These are phyloP conservation scores for Sarcoramphus papa DNA, from an alignment of 2,797 vertebrate species.

Conservation along the genomic window DNA sequence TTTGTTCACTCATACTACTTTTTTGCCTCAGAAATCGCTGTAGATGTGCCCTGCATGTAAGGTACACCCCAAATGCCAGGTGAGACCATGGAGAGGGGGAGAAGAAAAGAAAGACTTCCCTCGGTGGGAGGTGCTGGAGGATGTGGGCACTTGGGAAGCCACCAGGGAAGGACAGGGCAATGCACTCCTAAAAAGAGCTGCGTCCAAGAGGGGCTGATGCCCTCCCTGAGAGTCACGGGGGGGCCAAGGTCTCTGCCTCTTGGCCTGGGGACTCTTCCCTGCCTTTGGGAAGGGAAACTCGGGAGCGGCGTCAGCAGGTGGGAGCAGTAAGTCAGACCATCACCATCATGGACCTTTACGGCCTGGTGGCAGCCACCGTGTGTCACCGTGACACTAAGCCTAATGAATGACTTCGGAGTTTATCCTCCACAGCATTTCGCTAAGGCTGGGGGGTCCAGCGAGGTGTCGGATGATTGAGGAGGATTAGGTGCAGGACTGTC, in stretches of 20 bases:
- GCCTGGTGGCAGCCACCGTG: background rate
- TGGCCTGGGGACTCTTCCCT: background rate
- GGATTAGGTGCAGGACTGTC: background rate
- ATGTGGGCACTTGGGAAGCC: background rate
- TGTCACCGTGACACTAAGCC: background rate
- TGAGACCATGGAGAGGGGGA: background rate
- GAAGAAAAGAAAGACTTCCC: background rate
- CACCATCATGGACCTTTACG: background rate
- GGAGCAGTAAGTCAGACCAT: background rate
- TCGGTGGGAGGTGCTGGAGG: background rate
- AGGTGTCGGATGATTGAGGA: background rate
- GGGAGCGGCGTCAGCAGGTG: rapidly evolving
- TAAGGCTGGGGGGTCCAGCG: background rate
- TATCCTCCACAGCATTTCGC: background rate
- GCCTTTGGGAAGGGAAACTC: background rate
- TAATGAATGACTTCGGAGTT: background rate
- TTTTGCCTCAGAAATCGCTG: background rate
- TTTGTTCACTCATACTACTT: background rate
- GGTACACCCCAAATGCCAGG: background rate
- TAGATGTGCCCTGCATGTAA: background rate
- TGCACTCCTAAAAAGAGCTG: background rate
- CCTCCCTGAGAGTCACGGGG: background rate
- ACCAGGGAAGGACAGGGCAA: background rate
- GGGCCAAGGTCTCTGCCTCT: background rate
- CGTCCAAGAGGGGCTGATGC: background rate